These are phyloP conservation scores for Emydoidea blandingii DNA, from an alignment of 2,797 vertebrate genomes.

Conservation along the genomic window DNA sequence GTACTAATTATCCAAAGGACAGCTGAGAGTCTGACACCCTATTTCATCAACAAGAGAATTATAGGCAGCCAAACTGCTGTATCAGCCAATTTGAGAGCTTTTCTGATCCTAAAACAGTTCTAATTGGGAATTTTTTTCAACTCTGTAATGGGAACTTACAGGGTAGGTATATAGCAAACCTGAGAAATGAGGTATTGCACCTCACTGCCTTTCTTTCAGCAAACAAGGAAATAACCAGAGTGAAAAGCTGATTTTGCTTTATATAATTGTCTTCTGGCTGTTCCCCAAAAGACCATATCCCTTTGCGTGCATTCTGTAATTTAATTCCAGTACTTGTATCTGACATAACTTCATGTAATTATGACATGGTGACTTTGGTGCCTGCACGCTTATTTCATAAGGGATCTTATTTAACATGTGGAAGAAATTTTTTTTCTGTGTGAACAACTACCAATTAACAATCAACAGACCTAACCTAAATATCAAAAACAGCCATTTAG, in stretches of 20 bases:
- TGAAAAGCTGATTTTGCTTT: background rate
- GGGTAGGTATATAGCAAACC: background rate
- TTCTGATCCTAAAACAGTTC: background rate
- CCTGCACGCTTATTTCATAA: background rate
- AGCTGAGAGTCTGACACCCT: background rate
- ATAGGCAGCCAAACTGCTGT: background rate
- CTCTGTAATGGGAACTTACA: background rate
- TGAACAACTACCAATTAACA: background rate
- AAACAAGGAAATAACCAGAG: background rate
- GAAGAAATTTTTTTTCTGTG: background rate
- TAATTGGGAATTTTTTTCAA: slow-evolving; percentile 8
- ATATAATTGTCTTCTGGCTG: background rate
- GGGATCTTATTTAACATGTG: background rate
- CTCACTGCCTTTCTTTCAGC: background rate
- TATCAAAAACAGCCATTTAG: background rate
- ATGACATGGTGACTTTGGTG: background rate
- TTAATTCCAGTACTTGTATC: background rate
- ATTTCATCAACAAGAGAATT: background rate
- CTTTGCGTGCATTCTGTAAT: background rate
- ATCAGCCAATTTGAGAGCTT: background rate
- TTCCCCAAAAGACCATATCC: background rate
- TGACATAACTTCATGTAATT: background rate
- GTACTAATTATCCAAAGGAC: background rate
- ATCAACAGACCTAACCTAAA: background rate
- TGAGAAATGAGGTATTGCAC: background rate